phyloP scores from a whole-genome alignment of 2,113 vertebrate species.

The Zootoca vivipara region DNA sequence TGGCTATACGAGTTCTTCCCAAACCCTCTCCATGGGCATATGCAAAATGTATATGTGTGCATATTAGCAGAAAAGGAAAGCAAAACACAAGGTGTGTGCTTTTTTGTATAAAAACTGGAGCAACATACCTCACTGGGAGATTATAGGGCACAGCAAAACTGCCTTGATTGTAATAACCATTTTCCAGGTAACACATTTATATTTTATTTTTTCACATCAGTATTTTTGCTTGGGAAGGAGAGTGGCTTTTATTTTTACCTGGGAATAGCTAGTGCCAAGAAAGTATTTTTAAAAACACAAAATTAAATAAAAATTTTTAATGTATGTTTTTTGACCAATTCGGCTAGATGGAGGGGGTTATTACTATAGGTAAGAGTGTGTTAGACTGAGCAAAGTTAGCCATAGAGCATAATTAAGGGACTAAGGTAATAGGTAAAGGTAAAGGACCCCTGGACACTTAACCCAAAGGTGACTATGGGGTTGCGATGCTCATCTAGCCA shows the following conservation, averaged over 20 bases:
- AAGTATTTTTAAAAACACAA: neutral
- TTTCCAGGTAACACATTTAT: slow-evolving; percentile 48
- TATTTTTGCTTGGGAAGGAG: slow-evolving; percentile 50
- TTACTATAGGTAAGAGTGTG: neutral
- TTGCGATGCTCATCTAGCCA: too few relatives aligned
- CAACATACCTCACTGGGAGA: slow-evolving; percentile 54
- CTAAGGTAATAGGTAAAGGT: neutral
- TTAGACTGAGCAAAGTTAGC: neutral
- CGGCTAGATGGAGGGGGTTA: neutral
- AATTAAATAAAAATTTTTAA: neutral
- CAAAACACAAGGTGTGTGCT: slow-evolving; percentile 25
- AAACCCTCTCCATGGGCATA: neutral
- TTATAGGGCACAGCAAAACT: slow-evolving; percentile 38
- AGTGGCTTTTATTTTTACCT: slow-evolving; percentile 57
- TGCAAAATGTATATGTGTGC: neutral
- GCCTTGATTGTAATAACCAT: slow-evolving; percentile 63
- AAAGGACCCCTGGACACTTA: neutral
- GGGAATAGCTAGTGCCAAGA: slow-evolving; percentile 14
- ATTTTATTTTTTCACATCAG: slow-evolving; percentile 27
- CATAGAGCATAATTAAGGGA: neutral
- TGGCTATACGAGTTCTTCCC: slow-evolving; percentile 11
- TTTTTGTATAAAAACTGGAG: slow-evolving; percentile 15
- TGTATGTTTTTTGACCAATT: rapidly evolving
- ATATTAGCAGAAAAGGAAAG: neutral
- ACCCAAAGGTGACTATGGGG: too few relatives aligned